Conservation (phyloP, 1,140 invertebrate genomes). For the Drosophila sulfurigaster region DNA sequence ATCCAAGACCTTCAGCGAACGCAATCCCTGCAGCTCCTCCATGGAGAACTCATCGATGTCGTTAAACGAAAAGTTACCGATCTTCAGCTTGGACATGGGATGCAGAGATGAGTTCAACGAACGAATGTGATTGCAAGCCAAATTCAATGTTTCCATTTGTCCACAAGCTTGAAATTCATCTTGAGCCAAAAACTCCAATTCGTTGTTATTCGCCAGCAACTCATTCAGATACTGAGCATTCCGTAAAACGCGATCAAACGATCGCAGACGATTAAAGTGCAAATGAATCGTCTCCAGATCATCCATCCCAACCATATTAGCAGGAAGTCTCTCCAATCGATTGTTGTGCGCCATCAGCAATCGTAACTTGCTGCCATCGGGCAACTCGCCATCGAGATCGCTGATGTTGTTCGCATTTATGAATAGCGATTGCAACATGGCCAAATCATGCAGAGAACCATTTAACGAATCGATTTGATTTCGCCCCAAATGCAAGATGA, state of each 20-base stretch:
- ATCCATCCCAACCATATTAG: slow-evolving; percentile 88
- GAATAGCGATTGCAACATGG: slow-evolving; percentile 91
- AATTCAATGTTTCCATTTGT: slow-evolving; percentile 88
- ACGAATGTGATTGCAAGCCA: slow-evolving; percentile 90
- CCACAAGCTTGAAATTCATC: slow-evolving; percentile 91
- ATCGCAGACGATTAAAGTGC: slow-evolving; percentile 89
- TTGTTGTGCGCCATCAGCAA: slow-evolving; percentile 91
- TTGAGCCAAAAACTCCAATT: slow-evolving; percentile 89
- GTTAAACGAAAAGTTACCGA: slow-evolving; percentile 91
- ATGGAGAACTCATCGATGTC: slow-evolving; percentile 91
- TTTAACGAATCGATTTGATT: slow-evolving; percentile 91
- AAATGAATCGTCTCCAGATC: slow-evolving; percentile 89
- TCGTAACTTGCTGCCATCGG: slow-evolving; percentile 88
- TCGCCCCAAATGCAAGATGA: slow-evolving; percentile 89
- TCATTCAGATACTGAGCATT: slow-evolving; percentile 88
- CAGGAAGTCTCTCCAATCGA: slow-evolving; percentile 88
- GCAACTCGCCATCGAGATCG: slow-evolving; percentile 90
- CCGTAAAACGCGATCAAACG: slow-evolving; percentile 89
- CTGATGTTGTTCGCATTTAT: slow-evolving; percentile 91
- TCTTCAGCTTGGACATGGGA: slow-evolving; percentile 88
- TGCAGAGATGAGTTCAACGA: slow-evolving; percentile 91
- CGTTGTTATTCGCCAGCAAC: slow-evolving; percentile 90
- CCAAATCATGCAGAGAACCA: slow-evolving; percentile 89
- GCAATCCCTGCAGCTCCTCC: slow-evolving; percentile 90
- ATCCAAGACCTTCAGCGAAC: slow-evolving; percentile 88